Base-by-base conservation (phyloP, 2,113 vertebrate species). In the Nyctereutes procyonoides region DNA sequence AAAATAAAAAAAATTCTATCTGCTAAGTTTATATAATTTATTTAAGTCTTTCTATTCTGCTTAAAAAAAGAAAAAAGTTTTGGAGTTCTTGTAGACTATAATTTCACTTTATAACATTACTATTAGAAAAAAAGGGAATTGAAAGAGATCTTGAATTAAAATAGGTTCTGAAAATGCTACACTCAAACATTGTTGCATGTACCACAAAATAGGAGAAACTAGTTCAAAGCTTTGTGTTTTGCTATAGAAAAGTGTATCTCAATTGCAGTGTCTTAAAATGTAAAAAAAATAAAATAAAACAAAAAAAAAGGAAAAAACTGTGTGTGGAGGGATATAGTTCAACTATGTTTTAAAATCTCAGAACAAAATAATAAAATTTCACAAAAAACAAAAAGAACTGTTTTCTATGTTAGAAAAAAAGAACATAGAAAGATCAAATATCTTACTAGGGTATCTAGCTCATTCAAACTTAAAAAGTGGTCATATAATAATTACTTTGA, bases 401-500 rank as follows among this genome's bases (percentile, higher is more conserved):
- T 71, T 98, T 97, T 62, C 65, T 91, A 10, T 55, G 60, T 28
- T 89, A 82, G 17, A 69, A 95, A 98, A 97, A 96, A 24, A 96
- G 1, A 30, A 43, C 3, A 69, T 90, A 84, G 11, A 26, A 73
- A 58, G 28, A 89, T 96, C 73, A 43, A 92, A 51, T 58, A 35
- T 76, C 32, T 71, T 48, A 62, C 28, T 17, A 92, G 63, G 88
- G 96, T 96, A 67, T 43, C 51, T 77, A 95, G 71, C 51, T 96
- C 85, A 76, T 38, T 62, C 28, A 93, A 67, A 87, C 67, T 87
- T 93, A 84, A 91, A 77, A 56, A 94, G 32, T 53, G 96, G 67
- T 67, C 83, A 65, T 92, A 90, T 94, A 94, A 97, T 95, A 93
- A 94, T 91, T 97, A 88, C 73, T 69, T 97, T 97, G 92, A 98